Conservation (phyloP, 2,888 invertebrate species). For the Dusona sp. region DNA sequence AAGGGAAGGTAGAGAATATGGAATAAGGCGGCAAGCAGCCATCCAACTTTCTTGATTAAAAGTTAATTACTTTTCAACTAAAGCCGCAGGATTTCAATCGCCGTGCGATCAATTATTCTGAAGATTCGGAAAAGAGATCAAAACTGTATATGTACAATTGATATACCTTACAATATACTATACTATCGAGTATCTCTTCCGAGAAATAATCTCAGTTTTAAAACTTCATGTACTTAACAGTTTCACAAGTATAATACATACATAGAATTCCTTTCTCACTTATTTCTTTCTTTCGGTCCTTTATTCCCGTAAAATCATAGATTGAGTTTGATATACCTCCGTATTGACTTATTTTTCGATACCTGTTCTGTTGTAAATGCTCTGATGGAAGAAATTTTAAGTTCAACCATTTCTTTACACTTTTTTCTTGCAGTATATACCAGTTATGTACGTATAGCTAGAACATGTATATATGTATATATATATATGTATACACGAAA, state of each 20-base stretch:
- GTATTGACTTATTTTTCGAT: neutral
- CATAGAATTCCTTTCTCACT: neutral
- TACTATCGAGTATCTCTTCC: neutral
- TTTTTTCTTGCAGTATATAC: neutral
- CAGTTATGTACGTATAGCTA: too few relatives aligned
- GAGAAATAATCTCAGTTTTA: neutral
- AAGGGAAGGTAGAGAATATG: conserved; percentile 58
- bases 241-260: neutral
- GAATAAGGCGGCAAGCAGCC: conserved; percentile 71
- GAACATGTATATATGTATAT: neutral
- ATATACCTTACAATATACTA: conserved; percentile 3
- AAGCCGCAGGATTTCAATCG: conserved; percentile 81
- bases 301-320: neutral
- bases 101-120: conserved; percentile 78
- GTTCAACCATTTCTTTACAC: neutral
- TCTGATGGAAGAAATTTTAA: neutral
- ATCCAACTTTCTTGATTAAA: conserved; percentile 82
- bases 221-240: neutral
- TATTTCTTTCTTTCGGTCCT: neutral
- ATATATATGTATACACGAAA: too few relatives aligned
- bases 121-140: conserved; percentile 47
- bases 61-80: conserved; percentile 82
- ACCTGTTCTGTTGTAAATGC: neutral
- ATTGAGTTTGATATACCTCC: neutral
- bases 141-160: conserved; percentile 18